Evolutionary conservation across 2,113 vertebrate species (phyloP).

Genomic region (Arizona elegans): DNA sequence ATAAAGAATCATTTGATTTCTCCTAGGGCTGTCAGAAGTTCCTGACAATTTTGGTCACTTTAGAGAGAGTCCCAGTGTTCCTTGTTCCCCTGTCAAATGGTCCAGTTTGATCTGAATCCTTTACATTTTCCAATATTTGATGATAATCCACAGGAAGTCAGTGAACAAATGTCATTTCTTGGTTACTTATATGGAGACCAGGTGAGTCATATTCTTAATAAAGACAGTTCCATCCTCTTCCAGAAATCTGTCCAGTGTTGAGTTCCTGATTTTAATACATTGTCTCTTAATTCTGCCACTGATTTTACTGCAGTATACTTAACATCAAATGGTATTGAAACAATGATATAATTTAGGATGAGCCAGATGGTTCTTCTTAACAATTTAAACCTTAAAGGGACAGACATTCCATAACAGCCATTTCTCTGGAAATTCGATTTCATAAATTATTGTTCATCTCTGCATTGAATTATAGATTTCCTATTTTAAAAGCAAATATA

Average conservation of each 20-base stretch:
- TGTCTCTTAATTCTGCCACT: neutral
- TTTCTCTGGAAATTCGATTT: conserved; percentile 8
- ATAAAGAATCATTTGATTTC: neutral
- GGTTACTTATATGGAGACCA: neutral
- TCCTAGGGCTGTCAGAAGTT: neutral
- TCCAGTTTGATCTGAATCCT: neutral
- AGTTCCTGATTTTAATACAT: neutral
- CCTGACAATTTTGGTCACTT: neutral
- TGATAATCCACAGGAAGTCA: neutral
- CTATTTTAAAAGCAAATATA: conserved; percentile 15
- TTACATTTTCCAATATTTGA: neutral
- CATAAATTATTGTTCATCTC: neutral
- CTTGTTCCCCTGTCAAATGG: neutral
- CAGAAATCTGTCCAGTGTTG: neutral
- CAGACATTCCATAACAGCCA: neutral
- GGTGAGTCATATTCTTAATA: neutral
- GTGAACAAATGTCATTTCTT: neutral
- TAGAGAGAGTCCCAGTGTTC: neutral
- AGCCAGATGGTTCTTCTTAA: conserved; percentile 7
- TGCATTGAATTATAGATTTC: neutral
- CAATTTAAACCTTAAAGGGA: neutral
- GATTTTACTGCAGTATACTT: neutral
- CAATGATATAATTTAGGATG: neutral
- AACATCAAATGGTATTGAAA: neutral
- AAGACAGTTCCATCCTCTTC: neutral